A percentile compares a stretch with the other conserved stretches of the same genome.
Evolutionary conservation across 2,113 vertebrate species (phyloP).

Genomic region (Zosterops lateralis): DNA sequence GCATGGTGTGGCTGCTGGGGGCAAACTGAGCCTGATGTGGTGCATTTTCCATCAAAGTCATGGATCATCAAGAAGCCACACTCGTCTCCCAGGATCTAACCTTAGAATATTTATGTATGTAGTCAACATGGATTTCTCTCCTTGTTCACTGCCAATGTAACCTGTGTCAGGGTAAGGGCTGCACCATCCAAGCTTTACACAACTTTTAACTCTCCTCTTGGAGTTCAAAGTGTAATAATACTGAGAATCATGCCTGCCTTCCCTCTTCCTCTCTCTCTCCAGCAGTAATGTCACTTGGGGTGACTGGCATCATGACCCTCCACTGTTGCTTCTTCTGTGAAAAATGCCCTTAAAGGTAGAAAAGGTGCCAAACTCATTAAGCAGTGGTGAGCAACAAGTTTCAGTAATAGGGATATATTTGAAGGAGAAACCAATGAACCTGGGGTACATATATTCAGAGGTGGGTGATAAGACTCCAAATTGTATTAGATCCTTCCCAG

Average conservation of each 20-base stretch:
- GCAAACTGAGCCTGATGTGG: background rate
- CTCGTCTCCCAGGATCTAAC: background rate
- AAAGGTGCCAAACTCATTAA: background rate
- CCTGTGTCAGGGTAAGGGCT: background rate
- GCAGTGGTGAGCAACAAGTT: background rate
- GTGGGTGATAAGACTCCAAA: background rate
- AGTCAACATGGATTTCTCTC: background rate
- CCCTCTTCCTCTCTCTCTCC: background rate
- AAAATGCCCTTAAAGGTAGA: background rate
- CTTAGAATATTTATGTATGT: background rate
- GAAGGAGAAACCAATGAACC: background rate
- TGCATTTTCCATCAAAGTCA: background rate
- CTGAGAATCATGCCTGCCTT: background rate
- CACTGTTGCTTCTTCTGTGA: background rate
- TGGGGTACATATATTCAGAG: background rate
- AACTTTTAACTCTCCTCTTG: background rate
- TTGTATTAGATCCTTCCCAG: background rate
- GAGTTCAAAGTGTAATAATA: background rate
- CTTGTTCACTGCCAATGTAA: background rate
- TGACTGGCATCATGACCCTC: background rate
- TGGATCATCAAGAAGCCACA: fast-evolving
- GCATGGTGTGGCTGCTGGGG: background rate
- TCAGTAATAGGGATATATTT: background rate
- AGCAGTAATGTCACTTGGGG: background rate
- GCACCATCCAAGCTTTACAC: background rate